Percentiles rank a stretch among this genome's conserved stretches.
phyloP scores from a whole-genome alignment of 1,140 invertebrate species.

The Meteorus sp. region DNA sequence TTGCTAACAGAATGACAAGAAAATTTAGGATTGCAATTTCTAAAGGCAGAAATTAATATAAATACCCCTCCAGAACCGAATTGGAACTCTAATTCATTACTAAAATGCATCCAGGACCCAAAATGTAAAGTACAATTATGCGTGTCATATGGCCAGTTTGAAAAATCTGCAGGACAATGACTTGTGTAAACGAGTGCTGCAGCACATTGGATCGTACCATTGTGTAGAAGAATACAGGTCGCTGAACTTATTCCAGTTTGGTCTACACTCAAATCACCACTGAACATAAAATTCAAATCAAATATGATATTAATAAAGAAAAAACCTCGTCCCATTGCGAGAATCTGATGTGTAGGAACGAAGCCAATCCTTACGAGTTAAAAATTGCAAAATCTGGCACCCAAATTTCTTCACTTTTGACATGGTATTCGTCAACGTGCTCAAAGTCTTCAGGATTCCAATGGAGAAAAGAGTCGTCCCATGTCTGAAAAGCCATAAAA shows the following conservation, averaged over 20 bases:
- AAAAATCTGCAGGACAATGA: slow-evolving; percentile 45
- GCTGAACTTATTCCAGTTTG: slow-evolving; percentile 37
- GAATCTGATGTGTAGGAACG: not conserved
- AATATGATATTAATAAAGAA: not conserved
- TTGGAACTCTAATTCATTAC: slow-evolving; percentile 63
- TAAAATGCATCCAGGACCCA: slow-evolving; percentile 62
- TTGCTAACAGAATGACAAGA: slow-evolving; percentile 7
- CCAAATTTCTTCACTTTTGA: slow-evolving; percentile 55
- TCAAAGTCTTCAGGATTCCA: slow-evolving; percentile 57
- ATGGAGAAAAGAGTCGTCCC: slow-evolving; percentile 55
- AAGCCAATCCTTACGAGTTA: slow-evolving; percentile 51
- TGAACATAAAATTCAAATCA: slow-evolving; percentile 29
- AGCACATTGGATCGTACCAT: slow-evolving; percentile 41
- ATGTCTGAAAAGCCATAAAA: slow-evolving; percentile 42
- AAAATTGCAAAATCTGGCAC: slow-evolving; percentile 57
- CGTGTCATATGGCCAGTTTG: slow-evolving; percentile 52
- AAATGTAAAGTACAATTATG: slow-evolving; percentile 50
- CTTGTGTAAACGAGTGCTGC: slow-evolving; percentile 38
- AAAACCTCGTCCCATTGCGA: not conserved
- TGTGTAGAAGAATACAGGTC: slow-evolving; percentile 37
- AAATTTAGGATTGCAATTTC: not conserved
- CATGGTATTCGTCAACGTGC: slow-evolving; percentile 44
- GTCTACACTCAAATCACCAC: slow-evolving; percentile 37
- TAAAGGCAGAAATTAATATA: not conserved
- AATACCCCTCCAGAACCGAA: slow-evolving; percentile 38